Conservation (phyloP, 2,888 invertebrate genomes). For the Dyspetes luteomarginatus region DNA sequence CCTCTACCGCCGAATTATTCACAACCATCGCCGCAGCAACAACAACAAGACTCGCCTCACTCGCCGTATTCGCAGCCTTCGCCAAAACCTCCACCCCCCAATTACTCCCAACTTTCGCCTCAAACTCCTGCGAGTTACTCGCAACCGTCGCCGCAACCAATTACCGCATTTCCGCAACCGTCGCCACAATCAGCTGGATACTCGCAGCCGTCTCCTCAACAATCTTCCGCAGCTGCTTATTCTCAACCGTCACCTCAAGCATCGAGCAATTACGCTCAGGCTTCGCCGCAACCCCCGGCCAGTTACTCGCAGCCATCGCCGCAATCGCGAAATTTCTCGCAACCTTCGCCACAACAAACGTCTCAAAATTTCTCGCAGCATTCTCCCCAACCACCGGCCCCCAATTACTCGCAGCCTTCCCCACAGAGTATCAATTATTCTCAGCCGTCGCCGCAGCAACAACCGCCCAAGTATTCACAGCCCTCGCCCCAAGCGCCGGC, state of each 20-base stretch:
- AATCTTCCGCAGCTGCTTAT: constrained; percentile 67
- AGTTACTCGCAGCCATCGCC: constrained; percentile 70
- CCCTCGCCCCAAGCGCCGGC: constrained; percentile 70
- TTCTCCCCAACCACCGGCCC: constrained; percentile 81
- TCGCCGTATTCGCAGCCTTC: constrained; percentile 70
- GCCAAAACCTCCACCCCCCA: constrained; percentile 80
- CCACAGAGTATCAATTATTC: constrained; percentile 69
- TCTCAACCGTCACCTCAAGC: constrained; percentile 74
- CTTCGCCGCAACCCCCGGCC: constrained; percentile 68
- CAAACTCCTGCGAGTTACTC: constrained; percentile 82
- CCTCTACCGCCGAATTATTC: constrained; percentile 80
- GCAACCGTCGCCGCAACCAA: constrained; percentile 71
- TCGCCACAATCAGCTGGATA: constrained; percentile 69
- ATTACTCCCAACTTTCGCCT: constrained; percentile 71
- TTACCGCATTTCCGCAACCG: constrained; percentile 68
- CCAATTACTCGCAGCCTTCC: constrained; percentile 83
- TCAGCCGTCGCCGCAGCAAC: constrained; percentile 78
- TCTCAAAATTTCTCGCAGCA: constrained; percentile 76
- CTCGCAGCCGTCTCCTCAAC: constrained; percentile 71
- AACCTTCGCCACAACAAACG: constrained; percentile 73
- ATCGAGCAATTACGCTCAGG: constrained; percentile 71
- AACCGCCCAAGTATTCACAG: constrained; percentile 81
- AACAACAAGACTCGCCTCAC: constrained; percentile 62
- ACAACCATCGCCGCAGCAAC: constrained; percentile 76
- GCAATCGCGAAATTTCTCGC: constrained; percentile 72